Percentiles rank a stretch among this genome's conserved stretches.
phyloP scores from a whole-genome alignment of 2,113 vertebrate genomes.

The Dicentrarchus labrax region DNA sequence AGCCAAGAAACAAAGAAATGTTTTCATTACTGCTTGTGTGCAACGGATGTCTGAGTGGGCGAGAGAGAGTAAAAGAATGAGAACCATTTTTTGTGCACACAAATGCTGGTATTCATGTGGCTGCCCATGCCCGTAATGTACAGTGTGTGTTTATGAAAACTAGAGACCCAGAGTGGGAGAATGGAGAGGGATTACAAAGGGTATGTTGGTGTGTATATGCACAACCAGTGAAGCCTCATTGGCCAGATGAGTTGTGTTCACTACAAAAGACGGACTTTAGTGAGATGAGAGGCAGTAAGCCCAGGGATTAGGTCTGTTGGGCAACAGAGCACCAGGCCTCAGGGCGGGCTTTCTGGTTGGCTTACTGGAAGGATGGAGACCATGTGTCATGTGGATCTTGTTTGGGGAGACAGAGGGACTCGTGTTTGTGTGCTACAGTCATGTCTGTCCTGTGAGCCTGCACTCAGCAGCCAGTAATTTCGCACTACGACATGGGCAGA shows the following conservation, averaged over 20 bases:
- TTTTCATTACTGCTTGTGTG: constrained; percentile 23
- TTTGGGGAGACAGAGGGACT: constrained; percentile 56
- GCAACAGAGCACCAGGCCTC: constrained; percentile 60
- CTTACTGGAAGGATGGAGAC: constrained; percentile 52
- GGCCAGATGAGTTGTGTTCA: constrained; percentile 63
- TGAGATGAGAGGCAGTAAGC: constrained; percentile 76
- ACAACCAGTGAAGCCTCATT: constrained; percentile 50
- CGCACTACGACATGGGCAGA: constrained; percentile 8
- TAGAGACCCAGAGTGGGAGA: constrained; percentile 50
- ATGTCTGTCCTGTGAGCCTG: constrained; percentile 34
- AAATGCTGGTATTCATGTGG: constrained; percentile 54
- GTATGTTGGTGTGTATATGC: constrained; percentile 56
- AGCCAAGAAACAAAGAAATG: constrained; percentile 23
- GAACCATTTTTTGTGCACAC: constrained; percentile 51
- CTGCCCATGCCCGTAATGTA: constrained; percentile 31
- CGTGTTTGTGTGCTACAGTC: constrained; percentile 44
- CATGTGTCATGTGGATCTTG: constrained; percentile 69
- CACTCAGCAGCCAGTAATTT: constrained; percentile 28
- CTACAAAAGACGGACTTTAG: constrained; percentile 76
- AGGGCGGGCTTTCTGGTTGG: constrained; percentile 65
- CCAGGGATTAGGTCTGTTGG: constrained; percentile 79
- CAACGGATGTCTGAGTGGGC: constrained; percentile 24
- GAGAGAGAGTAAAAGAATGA: constrained; percentile 25
- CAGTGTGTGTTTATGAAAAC: constrained; percentile 50
- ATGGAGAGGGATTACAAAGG: constrained; percentile 62